phyloP scores from a whole-genome alignment of 2,888 invertebrate genomes.

The Boloria euphrosyne region DNA sequence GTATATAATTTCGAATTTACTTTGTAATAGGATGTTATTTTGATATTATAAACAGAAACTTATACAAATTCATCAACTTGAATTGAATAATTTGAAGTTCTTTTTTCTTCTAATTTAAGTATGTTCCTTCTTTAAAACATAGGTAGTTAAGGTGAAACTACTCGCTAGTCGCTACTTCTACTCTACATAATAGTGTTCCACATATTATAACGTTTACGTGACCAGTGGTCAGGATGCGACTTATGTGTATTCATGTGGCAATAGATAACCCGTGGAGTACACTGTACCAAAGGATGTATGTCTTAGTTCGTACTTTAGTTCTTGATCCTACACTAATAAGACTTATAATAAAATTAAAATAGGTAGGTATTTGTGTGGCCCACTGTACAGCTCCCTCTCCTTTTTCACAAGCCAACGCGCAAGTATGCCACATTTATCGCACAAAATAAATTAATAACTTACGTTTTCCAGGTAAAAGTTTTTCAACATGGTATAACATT shows the following conservation, averaged over 20 bases:
- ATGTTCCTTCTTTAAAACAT: too few species aligned
- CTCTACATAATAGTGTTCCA: not conserved
- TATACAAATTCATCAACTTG: too few species aligned
- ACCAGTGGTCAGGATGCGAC: slow-evolving; percentile 20
- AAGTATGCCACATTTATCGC: slow-evolving; percentile 18
- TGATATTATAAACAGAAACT: too few species aligned
- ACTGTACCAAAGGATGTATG: not conserved
- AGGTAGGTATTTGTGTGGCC: not conserved
- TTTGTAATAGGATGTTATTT: too few species aligned
- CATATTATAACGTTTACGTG: slow-evolving; percentile 12
- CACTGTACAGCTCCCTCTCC: slow-evolving; percentile 15
- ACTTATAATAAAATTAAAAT: not conserved
- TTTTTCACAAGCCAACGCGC: slow-evolving; percentile 10
- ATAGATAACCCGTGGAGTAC: slow-evolving; percentile 17
- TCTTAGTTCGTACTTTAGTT: not conserved
- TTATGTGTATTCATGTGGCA: slow-evolving; percentile 25
- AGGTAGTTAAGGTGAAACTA: too few species aligned
- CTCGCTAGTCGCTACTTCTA: not conserved
- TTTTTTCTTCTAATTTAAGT: too few species aligned
- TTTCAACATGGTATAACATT: too few species aligned
- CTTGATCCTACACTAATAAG: slow-evolving; percentile 12
- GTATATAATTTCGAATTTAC: too few species aligned
- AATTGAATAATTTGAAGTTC: too few species aligned
- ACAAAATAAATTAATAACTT: slow-evolving; percentile 13
- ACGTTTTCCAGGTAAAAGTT: slow-evolving; percentile 1